phyloP scores from a whole-genome alignment of 2,888 invertebrate species.

The Agrochola litura region DNA sequence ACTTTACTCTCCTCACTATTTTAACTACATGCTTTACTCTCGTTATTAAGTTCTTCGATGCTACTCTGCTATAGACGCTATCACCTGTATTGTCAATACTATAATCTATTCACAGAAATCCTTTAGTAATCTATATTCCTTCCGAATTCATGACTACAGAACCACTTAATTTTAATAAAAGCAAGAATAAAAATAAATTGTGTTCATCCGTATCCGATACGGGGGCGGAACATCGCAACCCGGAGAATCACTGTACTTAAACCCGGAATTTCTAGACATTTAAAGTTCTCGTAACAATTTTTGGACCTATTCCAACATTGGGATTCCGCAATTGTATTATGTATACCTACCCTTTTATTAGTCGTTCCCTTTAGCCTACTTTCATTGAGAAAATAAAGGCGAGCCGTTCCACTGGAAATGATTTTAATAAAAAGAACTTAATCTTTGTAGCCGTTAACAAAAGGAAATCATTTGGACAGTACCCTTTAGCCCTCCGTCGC shows the following conservation, averaged over 20 bases:
- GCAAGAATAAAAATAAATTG: slow-evolving; percentile 52
- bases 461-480: slow-evolving; percentile 61
- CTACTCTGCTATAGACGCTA: not conserved
- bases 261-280: slow-evolving; percentile 58
- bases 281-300: slow-evolving; percentile 55
- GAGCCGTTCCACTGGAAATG: slow-evolving; percentile 55
- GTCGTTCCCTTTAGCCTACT: slow-evolving; percentile 48
- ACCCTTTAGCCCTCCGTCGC: slow-evolving; percentile 53
- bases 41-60: not conserved
- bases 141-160: slow-evolving; percentile 7
- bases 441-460: slow-evolving; percentile 66
- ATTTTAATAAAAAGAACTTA: slow-evolving; percentile 68
- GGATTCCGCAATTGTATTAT: slow-evolving; percentile 50
- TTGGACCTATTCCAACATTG: slow-evolving; percentile 62
- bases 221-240: slow-evolving; percentile 20
- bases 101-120: not conserved
- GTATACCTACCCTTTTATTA: slow-evolving; percentile 51
- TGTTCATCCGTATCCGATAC: slow-evolving; percentile 41
- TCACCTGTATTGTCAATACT: not conserved
- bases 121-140: not conserved
- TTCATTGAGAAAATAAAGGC: slow-evolving; percentile 57
- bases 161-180: slow-evolving; percentile 46
- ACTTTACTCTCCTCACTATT: no score
- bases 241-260: slow-evolving; percentile 58
- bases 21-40: not conserved